phyloP scores from a whole-genome alignment of 2,113 vertebrate genomes.

The Sitta europaea region DNA sequence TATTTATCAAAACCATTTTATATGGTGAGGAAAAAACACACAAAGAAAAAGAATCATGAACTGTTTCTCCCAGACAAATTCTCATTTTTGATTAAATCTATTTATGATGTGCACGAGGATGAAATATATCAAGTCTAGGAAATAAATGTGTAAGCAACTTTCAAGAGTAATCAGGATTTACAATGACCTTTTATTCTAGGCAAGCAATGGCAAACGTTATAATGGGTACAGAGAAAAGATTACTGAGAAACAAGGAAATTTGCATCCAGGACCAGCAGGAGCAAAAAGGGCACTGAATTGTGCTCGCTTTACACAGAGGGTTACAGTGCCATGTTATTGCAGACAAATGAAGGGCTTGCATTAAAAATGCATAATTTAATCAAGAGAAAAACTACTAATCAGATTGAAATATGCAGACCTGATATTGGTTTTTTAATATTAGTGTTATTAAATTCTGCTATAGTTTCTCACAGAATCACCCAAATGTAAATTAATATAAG shows the following conservation, averaged over 20 bases:
- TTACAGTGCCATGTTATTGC: not conserved
- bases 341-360: constrained; percentile 54
- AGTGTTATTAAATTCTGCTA: constrained; percentile 53
- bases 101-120: not conserved
- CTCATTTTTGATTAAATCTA: constrained; percentile 14
- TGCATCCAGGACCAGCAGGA: not conserved
- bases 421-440: constrained; percentile 58
- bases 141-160: not conserved
- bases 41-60: not conserved
- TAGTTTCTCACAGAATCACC: constrained; percentile 23
- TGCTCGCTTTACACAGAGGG: not conserved
- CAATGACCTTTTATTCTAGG: constrained; percentile 27
- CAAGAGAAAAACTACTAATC: constrained; percentile 64
- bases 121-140: not conserved
- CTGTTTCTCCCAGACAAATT: not conserved
- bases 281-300: not conserved
- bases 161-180: constrained; percentile 27
- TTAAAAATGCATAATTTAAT: constrained; percentile 74
- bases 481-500: constrained; percentile 62
- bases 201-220: not conserved
- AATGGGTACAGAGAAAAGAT: not conserved
- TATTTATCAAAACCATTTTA: not conserved
- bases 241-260: constrained; percentile 13
- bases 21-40: not conserved
- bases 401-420: constrained; percentile 59